Conservation (phyloP, 1,140 invertebrate genomes). For the Bradysia coprophila region DNA sequence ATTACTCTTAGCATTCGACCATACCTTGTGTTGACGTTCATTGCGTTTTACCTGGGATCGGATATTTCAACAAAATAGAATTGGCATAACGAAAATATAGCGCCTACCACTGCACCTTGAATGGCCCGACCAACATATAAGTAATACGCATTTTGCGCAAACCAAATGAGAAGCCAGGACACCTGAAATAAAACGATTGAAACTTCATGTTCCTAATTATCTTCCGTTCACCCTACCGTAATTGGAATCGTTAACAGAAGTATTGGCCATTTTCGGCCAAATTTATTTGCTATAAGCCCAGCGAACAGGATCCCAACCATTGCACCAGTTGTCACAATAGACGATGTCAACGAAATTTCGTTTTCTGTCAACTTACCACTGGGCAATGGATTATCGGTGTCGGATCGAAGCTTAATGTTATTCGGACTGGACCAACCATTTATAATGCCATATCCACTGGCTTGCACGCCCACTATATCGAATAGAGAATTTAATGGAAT, state of each 20-base stretch:
- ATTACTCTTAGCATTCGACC: too few relatives aligned
- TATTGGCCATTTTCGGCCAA: conserved; percentile 13
- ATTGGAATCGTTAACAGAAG: conserved; percentile 13
- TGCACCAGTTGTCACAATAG: conserved; percentile 16
- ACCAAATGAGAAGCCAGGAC: conserved; percentile 23
- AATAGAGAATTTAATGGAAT: too few relatives aligned
- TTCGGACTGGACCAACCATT: conserved; percentile 27
- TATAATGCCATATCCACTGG: conserved; percentile 25
- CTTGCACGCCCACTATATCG: conserved; percentile 25
- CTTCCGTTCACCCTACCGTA: conserved; percentile 8
- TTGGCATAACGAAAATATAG: conserved; percentile 24
- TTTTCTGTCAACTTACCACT: conserved; percentile 10
- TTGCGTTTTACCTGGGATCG: too few relatives aligned
- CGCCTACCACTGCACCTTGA: conserved; percentile 24
- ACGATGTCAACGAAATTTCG: conserved; percentile 21
- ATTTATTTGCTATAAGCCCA: conserved; percentile 16
- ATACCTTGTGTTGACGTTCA: too few relatives aligned
- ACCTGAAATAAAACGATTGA: conserved; percentile 9
- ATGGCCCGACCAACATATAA: conserved; percentile 23
- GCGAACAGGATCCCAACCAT: conserved; percentile 16
- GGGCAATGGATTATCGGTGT: conserved; percentile 11
- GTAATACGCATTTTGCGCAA: conserved; percentile 16
- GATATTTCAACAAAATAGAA: conserved; percentile 26
- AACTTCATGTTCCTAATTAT: background rate
- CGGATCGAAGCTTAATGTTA: conserved; percentile 10